phyloP scores from a whole-genome alignment of 2,888 invertebrate genomes.

The Drosophila paramelanica region DNA sequence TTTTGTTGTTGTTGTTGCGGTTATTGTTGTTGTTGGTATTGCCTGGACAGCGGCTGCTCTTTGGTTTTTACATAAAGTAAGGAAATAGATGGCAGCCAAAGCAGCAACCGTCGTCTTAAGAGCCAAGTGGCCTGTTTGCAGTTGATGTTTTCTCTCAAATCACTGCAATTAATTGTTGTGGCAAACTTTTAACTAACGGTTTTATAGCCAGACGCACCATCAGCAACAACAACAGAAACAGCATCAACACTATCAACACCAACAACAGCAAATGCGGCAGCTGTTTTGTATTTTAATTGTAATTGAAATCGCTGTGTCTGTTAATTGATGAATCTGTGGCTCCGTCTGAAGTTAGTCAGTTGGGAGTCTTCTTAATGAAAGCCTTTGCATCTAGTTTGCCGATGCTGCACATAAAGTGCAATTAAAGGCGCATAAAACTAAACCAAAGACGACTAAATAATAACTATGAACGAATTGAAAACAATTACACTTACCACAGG shows the following conservation, averaged over 20 bases:
- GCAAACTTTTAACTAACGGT: slow-evolving; percentile 73
- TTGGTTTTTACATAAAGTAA: slow-evolving; percentile 57
- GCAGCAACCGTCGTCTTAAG: slow-evolving; percentile 49
- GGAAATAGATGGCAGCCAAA: slow-evolving; percentile 49
- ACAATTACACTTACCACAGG: slow-evolving; percentile 47
- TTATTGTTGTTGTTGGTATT: slow-evolving; percentile 26
- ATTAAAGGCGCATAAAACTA: slow-evolving; percentile 65
- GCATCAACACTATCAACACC: slow-evolving; percentile 2
- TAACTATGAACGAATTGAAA: slow-evolving; percentile 42
- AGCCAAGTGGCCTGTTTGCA: slow-evolving; percentile 56
- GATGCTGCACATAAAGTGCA: slow-evolving; percentile 70
- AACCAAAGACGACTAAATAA: slow-evolving; percentile 41
- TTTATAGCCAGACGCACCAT: slow-evolving; percentile 60
- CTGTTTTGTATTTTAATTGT: slow-evolving; percentile 68
- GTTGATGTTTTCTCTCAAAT: slow-evolving; percentile 55
- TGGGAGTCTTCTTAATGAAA: slow-evolving; percentile 35
- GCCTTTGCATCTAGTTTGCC: slow-evolving; percentile 41
- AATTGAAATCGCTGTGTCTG: slow-evolving; percentile 66
- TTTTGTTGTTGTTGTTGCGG: slow-evolving; percentile 34
- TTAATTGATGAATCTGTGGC: slow-evolving; percentile 68
- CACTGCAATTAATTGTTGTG: slow-evolving; percentile 73
- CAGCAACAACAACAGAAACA: slow-evolving; percentile 19
- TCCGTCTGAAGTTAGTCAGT: slow-evolving; percentile 25
- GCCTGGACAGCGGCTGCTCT: slow-evolving; percentile 38
- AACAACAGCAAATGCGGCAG: slow-evolving; percentile 30